Evolutionary conservation across 2,113 vertebrate species (phyloP).

Genomic region (Microcebus lehilahytsara): DNA sequence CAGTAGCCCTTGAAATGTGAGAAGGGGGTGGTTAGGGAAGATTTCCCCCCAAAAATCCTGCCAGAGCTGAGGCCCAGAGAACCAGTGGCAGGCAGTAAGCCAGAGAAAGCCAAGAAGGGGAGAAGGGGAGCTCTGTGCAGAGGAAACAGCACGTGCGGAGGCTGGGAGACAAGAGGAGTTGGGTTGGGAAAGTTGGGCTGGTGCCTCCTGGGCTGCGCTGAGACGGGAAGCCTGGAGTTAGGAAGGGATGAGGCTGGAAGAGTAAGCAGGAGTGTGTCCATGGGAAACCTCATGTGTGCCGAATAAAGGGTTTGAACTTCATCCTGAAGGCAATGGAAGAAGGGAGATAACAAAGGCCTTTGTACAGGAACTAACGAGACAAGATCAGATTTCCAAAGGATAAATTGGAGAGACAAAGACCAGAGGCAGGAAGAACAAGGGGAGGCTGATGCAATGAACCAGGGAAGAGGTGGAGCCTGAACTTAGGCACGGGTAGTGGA

Average conservation of each 20-base stretch:
- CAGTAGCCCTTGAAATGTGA: slow-evolving; percentile 25
- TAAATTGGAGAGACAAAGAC: not conserved
- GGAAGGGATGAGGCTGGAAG: not conserved
- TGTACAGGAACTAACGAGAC: not conserved
- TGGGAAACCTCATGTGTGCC: not conserved
- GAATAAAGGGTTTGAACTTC: not conserved
- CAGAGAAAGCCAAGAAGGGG: not conserved
- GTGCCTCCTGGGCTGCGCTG: not conserved
- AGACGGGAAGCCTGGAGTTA: not conserved
- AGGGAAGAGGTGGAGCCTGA: not conserved
- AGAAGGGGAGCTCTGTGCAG: not conserved
- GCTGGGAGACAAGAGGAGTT: too few relatives aligned
- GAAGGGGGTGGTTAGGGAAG: not conserved
- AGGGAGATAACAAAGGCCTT: not conserved
- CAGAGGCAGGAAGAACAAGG: not conserved
- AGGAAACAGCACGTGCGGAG: not conserved
- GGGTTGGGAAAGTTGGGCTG: not conserved
- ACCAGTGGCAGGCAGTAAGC: not conserved
- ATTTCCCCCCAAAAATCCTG: not conserved
- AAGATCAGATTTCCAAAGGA: not conserved
- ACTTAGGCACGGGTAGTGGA: not conserved
- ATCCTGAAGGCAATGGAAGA: not conserved
- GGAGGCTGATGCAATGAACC: not conserved
- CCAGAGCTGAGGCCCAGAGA: not conserved
- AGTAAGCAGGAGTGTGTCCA: not conserved